A percentile compares a stretch with the other conserved stretches of the same genome.
Conservation (phyloP, 37 sponge, comb jelly and placozoan species). For the Spongilla lacustris region DNA sequence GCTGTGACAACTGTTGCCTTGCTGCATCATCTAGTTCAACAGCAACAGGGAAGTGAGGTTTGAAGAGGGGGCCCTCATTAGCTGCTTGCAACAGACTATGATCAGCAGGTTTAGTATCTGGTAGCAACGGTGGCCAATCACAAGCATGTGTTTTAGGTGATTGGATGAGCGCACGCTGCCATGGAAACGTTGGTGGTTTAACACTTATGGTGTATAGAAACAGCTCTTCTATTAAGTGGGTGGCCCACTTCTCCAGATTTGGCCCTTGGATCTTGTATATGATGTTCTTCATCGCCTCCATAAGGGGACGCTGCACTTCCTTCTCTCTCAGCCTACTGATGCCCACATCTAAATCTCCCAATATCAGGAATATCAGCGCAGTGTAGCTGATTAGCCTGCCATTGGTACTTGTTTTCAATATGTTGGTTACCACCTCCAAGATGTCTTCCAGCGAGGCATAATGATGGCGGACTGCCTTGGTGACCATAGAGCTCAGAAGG, state of each 20-base stretch:
- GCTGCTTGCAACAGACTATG: too few species aligned
- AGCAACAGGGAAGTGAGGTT: conserved; percentile 38
- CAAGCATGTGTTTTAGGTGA: neutral
- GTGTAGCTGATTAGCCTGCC: conserved; percentile 59
- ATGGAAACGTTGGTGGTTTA: neutral
- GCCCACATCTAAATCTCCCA: conserved; percentile 59
- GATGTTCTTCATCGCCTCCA: conserved; percentile 35
- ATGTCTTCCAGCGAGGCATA: conserved; percentile 45
- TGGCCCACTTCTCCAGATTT: conserved; percentile 70
- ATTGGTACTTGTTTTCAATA: conserved; percentile 35
- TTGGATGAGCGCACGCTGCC: neutral
- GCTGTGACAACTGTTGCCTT: conserved; percentile 26
- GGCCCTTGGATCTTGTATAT: conserved; percentile 9
- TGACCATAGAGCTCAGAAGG: conserved; percentile 61
- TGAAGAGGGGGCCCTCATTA: conserved; percentile 30
- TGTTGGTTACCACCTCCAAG: conserved; percentile 13
- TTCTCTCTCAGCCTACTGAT: conserved; percentile 19
- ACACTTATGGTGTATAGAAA: conserved; percentile 53
- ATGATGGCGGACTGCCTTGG: conserved; percentile 19
- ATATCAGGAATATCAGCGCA: conserved; percentile 51
- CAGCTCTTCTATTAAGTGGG: conserved; percentile 62
- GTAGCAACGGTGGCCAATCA: neutral
- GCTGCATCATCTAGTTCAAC: conserved; percentile 27
- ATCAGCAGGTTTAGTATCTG: too few species aligned
- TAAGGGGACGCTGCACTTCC: conserved; percentile 18